Base-by-base conservation (phyloP, 2,797 vertebrate species). In the Labroides dimidiatus region DNA sequence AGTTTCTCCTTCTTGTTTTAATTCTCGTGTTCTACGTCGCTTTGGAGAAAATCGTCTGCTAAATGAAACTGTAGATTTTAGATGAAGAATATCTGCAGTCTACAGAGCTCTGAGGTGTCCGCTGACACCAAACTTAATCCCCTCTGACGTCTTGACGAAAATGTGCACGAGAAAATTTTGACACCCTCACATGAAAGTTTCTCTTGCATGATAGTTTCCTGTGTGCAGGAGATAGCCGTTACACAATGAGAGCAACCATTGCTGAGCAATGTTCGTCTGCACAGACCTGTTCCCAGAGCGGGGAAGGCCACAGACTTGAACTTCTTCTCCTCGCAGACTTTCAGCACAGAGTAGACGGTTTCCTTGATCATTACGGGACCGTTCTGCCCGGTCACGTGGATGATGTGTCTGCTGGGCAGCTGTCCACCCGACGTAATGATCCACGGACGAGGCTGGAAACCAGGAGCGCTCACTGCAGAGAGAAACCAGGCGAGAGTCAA, bases 251-350 rank as follows among this genome's bases (percentile, higher is more conserved):
- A n/a, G n/a, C n/a, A n/a, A n/a, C n/a, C n/a, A n/a, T n/a, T n/a
- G n/a, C n/a, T n/a, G n/a, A n/a, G n/a, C n/a, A n/a, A n/a, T n/a
- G n/a, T n/a, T n/a, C n/a, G 20, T 43, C 8, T 21, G 10, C 14
- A 62, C 66, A 4, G 50, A 97, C 97, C 96, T 95, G 97, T 98
- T 86, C 97, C 97, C 70, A 97, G 94, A 20, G 96, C 96, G 0
- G 97, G 97, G 70, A 99, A 95, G 53, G 95, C 90, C 1, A 98
- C 84, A 0, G 96, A 96, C 0, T 23, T 60, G 51, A 94, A 86
- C 47, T 23, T 89, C 0, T 10, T 60, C 1, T 72, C 69, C 69
- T 96, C 96, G 14, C 96, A 96, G 33, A 87, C 1, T 14, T 78
- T 83, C 52, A 98, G 94, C 54, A 96, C 91, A 2, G 42, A 20